phyloP scores from a whole-genome alignment of 2,797 vertebrate species.

The Oophaga sylvatica region DNA sequence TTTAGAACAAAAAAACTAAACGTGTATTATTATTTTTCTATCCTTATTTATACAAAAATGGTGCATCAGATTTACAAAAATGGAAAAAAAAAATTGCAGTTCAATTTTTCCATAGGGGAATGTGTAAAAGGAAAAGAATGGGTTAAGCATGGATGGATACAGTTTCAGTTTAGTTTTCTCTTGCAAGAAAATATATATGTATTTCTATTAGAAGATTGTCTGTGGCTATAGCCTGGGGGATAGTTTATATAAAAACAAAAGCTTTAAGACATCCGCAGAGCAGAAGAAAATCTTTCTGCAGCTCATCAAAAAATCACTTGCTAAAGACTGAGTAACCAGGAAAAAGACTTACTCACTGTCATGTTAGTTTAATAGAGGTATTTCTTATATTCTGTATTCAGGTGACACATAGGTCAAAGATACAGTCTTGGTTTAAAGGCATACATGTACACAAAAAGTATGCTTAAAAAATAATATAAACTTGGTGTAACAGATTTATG shows the following conservation, averaged over 20 bases:
- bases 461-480: not conserved
- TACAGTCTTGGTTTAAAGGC: not conserved
- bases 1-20: not conserved
- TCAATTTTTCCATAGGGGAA: not conserved
- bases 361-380: slow-evolving; percentile 44
- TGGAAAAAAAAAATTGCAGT: not conserved
- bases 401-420: slow-evolving; percentile 52
- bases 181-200: slow-evolving; percentile 14
- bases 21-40: not conserved
- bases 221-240: slow-evolving; percentile 47
- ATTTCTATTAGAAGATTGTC: slow-evolving; percentile 43
- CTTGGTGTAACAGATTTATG: not conserved
- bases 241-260: slow-evolving; percentile 60
- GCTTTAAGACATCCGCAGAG: slow-evolving; percentile 57
- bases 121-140: not conserved
- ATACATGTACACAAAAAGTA: not conserved
- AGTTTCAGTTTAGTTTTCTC: not conserved
- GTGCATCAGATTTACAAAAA: not conserved
- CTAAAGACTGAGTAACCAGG: slow-evolving; percentile 38
- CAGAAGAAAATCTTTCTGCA: slow-evolving; percentile 57
- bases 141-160: slow-evolving; percentile 48
- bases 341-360: slow-evolving; percentile 42
- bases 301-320: slow-evolving; percentile 56
- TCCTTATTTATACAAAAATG: not conserved
- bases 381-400: slow-evolving; percentile 15